Evolutionary conservation across 1,140 invertebrate genomes (phyloP).

Genomic region (Tribolium castaneum): DNA sequence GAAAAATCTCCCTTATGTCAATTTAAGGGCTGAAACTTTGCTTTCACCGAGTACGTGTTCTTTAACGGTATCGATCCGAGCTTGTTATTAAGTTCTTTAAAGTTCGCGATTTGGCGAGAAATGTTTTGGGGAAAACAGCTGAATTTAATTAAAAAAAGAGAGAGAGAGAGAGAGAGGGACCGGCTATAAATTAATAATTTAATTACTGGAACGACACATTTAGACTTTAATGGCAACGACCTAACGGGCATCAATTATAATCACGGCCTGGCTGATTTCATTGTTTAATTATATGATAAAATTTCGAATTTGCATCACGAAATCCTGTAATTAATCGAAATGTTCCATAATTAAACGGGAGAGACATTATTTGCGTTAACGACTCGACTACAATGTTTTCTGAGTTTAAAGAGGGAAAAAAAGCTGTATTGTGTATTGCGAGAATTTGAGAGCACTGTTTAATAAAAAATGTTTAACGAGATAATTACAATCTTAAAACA

Average conservation of each 20-base stretch:
- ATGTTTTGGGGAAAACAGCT: conserved; percentile 33
- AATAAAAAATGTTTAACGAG: not conserved
- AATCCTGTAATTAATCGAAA: conserved; percentile 3
- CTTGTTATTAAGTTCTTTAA: conserved; percentile 31
- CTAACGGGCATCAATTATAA: conserved; percentile 30
- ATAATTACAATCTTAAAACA: too few relatives aligned
- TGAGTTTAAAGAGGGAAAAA: not conserved
- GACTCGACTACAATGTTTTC: not conserved
- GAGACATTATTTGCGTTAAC: not conserved
- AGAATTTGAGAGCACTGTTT: not conserved
- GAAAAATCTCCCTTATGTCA: conserved; percentile 24
- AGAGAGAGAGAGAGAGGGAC: not conserved
- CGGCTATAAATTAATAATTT: conserved; percentile 31
- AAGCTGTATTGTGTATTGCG: not conserved
- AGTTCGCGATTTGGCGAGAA: conserved; percentile 32
- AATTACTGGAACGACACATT: conserved; percentile 35
- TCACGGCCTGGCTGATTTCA: conserved; percentile 13
- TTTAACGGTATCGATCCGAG: conserved; percentile 24
- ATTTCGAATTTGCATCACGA: conserved; percentile 23
- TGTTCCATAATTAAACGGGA: not conserved
- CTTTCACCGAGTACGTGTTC: conserved; percentile 31
- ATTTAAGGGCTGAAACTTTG: conserved; percentile 34
- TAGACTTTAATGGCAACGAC: conserved; percentile 31
- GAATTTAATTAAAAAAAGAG: conserved; percentile 26
- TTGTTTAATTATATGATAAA: conserved; percentile 28